Percentiles rank a stretch among this genome's conserved stretches.
Evolutionary conservation across 2,113 vertebrate genomes (phyloP).

Genomic region (Salvator merianae): DNA sequence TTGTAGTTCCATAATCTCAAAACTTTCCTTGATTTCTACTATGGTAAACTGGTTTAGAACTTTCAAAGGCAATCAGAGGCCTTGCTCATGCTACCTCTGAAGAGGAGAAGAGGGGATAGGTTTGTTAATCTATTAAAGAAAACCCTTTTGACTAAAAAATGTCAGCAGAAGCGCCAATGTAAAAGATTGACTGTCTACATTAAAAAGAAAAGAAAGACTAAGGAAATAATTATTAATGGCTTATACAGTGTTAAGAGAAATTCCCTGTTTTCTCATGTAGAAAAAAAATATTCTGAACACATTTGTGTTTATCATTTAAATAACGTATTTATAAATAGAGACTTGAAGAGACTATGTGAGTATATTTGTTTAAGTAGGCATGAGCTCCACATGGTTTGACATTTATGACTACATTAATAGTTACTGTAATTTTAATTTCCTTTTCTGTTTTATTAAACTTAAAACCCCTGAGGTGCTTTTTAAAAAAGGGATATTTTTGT

Average conservation of each 20-base stretch:
- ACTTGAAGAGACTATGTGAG: not conserved
- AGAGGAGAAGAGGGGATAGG: not conserved
- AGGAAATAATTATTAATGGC: too few species aligned
- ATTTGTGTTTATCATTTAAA: too few species aligned
- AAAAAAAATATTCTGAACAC: too few species aligned
- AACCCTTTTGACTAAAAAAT: too few species aligned
- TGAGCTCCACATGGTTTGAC: not conserved
- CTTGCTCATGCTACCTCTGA: not conserved
- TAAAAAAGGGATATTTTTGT: not conserved
- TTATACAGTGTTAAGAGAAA: too few species aligned
- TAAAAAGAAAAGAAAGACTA: too few species aligned
- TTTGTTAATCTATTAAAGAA: too few species aligned
- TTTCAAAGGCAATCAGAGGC: not conserved
- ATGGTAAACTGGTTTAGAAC: not conserved
- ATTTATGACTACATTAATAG: not conserved
- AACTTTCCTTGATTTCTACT: not conserved
- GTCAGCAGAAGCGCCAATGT: too few species aligned
- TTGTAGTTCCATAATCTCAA: not conserved
- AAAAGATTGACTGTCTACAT: too few species aligned
- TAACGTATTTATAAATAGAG: too few species aligned
- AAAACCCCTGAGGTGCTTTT: not conserved
- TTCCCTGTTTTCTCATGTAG: too few species aligned
- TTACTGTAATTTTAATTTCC: not conserved
- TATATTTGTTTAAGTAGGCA: not conserved
- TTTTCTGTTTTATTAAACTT: too few species aligned